These are phyloP conservation scores for Ochropleura leucogaster DNA, from an alignment of 2,888 invertebrate genomes.

Conservation along the genomic window DNA sequence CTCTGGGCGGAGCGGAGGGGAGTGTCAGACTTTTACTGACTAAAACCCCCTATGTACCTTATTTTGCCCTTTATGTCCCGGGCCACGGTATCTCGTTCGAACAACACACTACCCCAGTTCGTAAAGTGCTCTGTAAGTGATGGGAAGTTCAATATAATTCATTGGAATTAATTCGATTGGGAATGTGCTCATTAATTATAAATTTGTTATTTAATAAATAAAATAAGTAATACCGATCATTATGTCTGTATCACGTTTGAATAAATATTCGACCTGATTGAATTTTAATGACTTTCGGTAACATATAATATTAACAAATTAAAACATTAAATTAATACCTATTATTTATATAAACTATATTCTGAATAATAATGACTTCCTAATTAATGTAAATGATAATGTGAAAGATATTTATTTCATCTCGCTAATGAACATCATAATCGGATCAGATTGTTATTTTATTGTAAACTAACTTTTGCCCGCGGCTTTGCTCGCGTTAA, in stretches of 20 bases:
- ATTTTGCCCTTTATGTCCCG: too few relatives aligned
- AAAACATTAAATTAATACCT: background rate
- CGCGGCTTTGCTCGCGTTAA: too few relatives aligned
- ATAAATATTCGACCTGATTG: background rate
- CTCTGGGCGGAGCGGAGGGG: too few relatives aligned
- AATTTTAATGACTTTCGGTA: background rate
- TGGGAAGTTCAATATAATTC: too few relatives aligned
- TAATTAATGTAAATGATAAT: constrained; percentile 9
- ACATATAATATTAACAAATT: background rate
- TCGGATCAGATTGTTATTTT: background rate
- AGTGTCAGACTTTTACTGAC: too few relatives aligned
- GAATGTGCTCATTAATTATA: background rate
- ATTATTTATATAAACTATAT: background rate
- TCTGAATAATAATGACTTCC: background rate
- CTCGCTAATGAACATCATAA: background rate
- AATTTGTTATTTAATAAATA: background rate
- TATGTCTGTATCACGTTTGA: background rate
- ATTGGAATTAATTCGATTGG: background rate
- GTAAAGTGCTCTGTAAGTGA: too few relatives aligned
- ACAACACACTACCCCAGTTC: too few relatives aligned
- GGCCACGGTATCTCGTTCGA: too few relatives aligned
- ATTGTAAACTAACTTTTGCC: background rate
- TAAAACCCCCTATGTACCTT: too few relatives aligned
- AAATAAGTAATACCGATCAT: background rate
- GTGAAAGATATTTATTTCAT: background rate